A percentile compares a stretch with the other conserved stretches of the same genome.
phyloP scores from a whole-genome alignment of 2,888 invertebrate species.

The Taphrorychus bicolor region DNA sequence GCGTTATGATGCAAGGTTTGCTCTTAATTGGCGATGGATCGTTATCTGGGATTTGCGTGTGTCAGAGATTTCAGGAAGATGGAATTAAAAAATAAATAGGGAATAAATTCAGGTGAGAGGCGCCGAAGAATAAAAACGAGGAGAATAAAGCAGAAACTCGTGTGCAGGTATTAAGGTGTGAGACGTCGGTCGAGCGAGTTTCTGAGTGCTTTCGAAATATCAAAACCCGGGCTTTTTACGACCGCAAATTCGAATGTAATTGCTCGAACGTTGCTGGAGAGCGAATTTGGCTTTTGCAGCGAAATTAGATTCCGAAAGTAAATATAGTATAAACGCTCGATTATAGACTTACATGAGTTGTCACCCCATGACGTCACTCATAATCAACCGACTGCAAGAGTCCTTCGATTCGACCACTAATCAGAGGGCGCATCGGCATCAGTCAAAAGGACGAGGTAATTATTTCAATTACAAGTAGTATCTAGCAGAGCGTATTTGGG shows the following conservation, averaged over 20 bases:
- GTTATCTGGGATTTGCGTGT: neutral
- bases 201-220: slow-evolving; percentile 55
- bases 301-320: slow-evolving; percentile 20
- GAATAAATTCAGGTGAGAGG: slow-evolving; percentile 51
- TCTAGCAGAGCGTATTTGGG: slow-evolving; percentile 14
- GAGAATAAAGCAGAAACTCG: slow-evolving; percentile 41
- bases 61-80: neutral
- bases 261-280: slow-evolving; percentile 48
- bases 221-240: slow-evolving; percentile 50
- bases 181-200: slow-evolving; percentile 55
- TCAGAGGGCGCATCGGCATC: neutral
- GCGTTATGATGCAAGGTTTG: neutral
- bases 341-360: no score
- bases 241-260: slow-evolving; percentile 55
- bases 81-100: slow-evolving; percentile 2
- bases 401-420: neutral
- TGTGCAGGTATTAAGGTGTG: slow-evolving; percentile 59
- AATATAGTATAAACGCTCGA: neutral
- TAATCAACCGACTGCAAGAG: neutral
- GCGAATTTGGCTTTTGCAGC: slow-evolving; percentile 14
- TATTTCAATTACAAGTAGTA: slow-evolving; percentile 40
- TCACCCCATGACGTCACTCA: no score
- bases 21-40: neutral
- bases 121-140: slow-evolving; percentile 52
- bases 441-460: slow-evolving; percentile 22